These are phyloP conservation scores for Colletes collaris DNA, from an alignment of 2,888 invertebrate species.

Conservation along the genomic window DNA sequence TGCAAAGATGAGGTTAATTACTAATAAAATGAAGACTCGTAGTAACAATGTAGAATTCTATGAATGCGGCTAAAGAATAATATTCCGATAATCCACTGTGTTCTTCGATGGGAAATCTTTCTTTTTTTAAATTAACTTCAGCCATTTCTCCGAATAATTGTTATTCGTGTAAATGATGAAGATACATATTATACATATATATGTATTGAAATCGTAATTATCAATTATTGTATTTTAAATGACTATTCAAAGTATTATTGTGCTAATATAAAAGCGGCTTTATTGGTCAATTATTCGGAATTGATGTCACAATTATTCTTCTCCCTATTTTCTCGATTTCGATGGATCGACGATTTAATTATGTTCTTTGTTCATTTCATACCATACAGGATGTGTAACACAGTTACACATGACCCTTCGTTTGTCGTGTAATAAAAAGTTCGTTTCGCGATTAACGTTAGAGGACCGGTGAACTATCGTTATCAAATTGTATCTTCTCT, in stretches of 20 bases:
- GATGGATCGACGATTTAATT: slow-evolving; percentile 18
- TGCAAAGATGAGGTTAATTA: slow-evolving; percentile 16
- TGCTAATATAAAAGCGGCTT: slow-evolving; percentile 76
- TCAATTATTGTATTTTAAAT: slow-evolving; percentile 75
- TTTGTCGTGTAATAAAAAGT: slow-evolving; percentile 11
- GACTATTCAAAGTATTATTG: slow-evolving; percentile 78
- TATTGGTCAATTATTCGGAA: slow-evolving; percentile 72
- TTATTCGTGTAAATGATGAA: slow-evolving; percentile 72
- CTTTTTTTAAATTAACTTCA: slow-evolving; percentile 52
- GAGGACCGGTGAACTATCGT: neutral
- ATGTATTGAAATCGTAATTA: slow-evolving; percentile 74
- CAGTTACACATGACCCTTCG: slow-evolving; percentile 13
- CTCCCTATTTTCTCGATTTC: slow-evolving; percentile 37
- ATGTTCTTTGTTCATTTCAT: neutral
- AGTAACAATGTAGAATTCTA: slow-evolving; percentile 58
- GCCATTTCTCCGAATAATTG: slow-evolving; percentile 70
- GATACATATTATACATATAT: slow-evolving; percentile 58
- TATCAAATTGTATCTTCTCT: slow-evolving; percentile 9
- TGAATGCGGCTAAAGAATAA: slow-evolving; percentile 73
- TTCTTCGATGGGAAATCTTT: slow-evolving; percentile 53
- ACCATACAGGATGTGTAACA: slow-evolving; percentile 15
- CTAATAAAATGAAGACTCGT: slow-evolving; percentile 10
- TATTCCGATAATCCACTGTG: slow-evolving; percentile 59
- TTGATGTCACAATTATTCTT: slow-evolving; percentile 56
- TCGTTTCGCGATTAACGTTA: slow-evolving; percentile 1